phyloP scores from a whole-genome alignment of 2,113 vertebrate species.

The Cyrtonyx montezumae region DNA sequence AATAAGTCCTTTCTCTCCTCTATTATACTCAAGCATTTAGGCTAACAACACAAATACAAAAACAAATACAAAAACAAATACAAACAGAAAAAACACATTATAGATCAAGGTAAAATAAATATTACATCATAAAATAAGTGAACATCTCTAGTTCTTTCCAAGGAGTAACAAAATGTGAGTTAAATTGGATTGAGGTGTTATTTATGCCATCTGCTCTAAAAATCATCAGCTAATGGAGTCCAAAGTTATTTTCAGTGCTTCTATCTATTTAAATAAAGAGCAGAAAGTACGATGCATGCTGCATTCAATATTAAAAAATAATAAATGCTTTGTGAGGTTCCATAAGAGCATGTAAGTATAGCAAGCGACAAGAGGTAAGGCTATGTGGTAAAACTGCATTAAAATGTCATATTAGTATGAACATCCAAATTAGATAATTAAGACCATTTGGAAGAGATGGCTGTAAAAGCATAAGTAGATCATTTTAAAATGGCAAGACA shows the following conservation, averaged over 20 bases:
- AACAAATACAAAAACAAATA: no score
- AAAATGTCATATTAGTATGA: background rate
- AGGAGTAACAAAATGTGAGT: background rate
- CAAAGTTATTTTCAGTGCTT: background rate
- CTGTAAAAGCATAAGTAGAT: background rate
- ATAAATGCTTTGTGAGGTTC: background rate
- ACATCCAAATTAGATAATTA: background rate
- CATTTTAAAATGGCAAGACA: background rate
- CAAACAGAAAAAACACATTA: background rate
- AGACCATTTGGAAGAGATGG: background rate
- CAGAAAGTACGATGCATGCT: background rate
- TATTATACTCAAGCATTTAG: background rate
- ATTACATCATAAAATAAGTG: background rate
- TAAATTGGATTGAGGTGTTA: background rate
- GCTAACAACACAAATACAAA: background rate
- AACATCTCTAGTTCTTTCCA: background rate
- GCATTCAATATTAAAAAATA: background rate
- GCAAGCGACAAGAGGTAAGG: background rate
- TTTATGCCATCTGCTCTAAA: constrained; percentile 6
- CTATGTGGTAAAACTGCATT: background rate
- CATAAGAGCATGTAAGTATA: background rate
- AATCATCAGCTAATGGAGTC: background rate
- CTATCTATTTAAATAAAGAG: background rate
- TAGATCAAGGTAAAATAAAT: background rate
- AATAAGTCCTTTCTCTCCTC: background rate